phyloP scores from a whole-genome alignment of 37 sponge, comb jelly and placozoan species.

The Crambe crambe region DNA sequence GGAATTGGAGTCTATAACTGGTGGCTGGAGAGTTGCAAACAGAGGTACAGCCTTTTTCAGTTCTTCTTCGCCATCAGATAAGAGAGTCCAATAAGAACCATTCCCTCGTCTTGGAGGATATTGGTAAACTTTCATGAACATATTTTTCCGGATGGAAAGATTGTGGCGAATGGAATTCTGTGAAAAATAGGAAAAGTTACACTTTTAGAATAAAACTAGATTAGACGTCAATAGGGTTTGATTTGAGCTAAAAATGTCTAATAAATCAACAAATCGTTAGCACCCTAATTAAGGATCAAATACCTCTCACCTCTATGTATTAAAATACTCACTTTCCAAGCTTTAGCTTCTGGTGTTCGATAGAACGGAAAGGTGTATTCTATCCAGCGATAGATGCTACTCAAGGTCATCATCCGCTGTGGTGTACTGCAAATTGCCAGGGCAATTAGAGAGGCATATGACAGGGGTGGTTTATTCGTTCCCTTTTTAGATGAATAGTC shows the following conservation, averaged over 20 bases:
- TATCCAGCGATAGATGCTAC: conserved; percentile 80
- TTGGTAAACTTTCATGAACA: conserved; percentile 73
- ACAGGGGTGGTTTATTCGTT: conserved; percentile 64
- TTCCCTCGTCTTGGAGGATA: conserved; percentile 58
- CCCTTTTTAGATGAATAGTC: conserved; percentile 18
- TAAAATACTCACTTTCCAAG: conserved; percentile 71
- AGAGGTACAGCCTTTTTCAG: conserved; percentile 54
- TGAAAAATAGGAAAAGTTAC: not conserved
- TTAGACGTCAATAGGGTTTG: not conserved
- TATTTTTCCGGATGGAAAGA: conserved; percentile 73
- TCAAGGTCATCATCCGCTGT: conserved; percentile 67
- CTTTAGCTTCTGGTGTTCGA: conserved; percentile 70
- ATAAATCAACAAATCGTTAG: not conserved
- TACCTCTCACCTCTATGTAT: not conserved
- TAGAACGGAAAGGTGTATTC: conserved; percentile 81
- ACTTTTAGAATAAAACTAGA: not conserved
- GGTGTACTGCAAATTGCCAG: conserved; percentile 73
- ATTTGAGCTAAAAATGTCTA: not conserved
- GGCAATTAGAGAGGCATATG: conserved; percentile 77
- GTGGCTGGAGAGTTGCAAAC: conserved; percentile 58
- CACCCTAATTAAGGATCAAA: not conserved
- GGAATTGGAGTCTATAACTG: conserved; percentile 26
- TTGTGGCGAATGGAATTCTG: conserved; percentile 91
- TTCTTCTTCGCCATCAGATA: conserved; percentile 66
- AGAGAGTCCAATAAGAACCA: conserved; percentile 69